phyloP scores from a whole-genome alignment of 2,888 invertebrate species.

The Nomada fabriciana region DNA sequence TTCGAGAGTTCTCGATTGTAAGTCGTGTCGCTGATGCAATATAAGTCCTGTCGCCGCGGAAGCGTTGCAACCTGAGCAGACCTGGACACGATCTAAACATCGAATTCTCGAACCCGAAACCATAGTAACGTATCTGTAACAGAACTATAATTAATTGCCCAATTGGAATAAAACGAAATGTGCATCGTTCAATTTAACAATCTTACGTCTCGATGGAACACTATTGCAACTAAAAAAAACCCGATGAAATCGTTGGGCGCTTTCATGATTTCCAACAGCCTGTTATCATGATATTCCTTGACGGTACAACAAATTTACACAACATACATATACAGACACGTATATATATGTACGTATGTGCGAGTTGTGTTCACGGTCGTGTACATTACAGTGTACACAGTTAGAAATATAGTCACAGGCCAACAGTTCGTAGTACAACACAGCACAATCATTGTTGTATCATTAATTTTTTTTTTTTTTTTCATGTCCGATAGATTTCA shows the following conservation, averaged over 20 bases:
- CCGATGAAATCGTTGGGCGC: conserved; percentile 12
- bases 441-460: conserved; percentile 84
- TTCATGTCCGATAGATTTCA: conserved; percentile 75
- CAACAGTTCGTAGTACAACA: conserved; percentile 84
- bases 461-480: conserved; percentile 76
- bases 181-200: not conserved
- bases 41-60: too few species aligned
- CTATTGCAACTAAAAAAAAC: not conserved
- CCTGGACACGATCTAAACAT: not conserved
- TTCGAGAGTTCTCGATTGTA: too few species aligned
- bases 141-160: not conserved
- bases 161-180: not conserved
- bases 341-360: conserved; percentile 75
- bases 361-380: conserved; percentile 34
- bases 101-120: not conserved
- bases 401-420: conserved; percentile 84
- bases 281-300: not conserved
- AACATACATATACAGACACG: conserved; percentile 78
- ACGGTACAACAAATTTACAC: conserved; percentile 73
- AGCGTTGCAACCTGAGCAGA: not conserved
- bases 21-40: too few species aligned
- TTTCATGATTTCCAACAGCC: conserved; percentile 11
- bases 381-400: conserved; percentile 70
- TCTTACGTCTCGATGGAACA: not conserved
- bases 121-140: not conserved